A percentile compares a stretch with the other conserved stretches of the same genome.
Conservation (phyloP, 2,113 vertebrate genomes). For the Etheostoma spectabile region DNA sequence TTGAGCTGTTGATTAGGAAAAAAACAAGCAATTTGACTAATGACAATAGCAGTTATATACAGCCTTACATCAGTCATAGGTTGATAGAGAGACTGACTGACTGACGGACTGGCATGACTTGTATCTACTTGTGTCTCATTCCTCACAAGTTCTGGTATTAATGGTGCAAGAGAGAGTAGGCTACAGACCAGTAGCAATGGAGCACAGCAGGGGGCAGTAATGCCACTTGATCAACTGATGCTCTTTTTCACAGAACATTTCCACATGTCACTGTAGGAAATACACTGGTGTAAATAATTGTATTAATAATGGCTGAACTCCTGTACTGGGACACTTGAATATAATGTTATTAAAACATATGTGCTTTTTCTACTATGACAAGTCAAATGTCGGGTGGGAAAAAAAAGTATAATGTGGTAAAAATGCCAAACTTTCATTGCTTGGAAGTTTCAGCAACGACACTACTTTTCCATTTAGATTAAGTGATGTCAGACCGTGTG, state of each 20-base stretch:
- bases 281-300: background rate
- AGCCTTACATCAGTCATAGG: background rate
- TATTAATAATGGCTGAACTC: background rate
- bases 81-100: background rate
- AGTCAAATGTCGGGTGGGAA: background rate
- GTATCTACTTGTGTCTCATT: background rate
- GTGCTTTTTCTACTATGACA: too few species aligned
- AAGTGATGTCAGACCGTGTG: background rate
- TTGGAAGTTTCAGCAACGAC: background rate
- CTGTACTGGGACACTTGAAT: background rate
- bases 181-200: background rate
- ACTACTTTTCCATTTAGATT: background rate
- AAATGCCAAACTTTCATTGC: background rate
- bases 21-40: background rate
- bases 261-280: background rate
- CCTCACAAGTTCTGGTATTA: background rate
- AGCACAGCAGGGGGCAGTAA: conserved; percentile 43
- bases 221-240: background rate
- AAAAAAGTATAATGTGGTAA: too few species aligned
- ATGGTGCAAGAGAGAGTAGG: background rate
- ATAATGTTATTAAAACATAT: too few species aligned
- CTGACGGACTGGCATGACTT: background rate
- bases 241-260: background rate
- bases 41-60: background rate
- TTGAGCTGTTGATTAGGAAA: background rate